phyloP scores from a whole-genome alignment of 2,888 invertebrate species.

The Cephus sareptanus region DNA sequence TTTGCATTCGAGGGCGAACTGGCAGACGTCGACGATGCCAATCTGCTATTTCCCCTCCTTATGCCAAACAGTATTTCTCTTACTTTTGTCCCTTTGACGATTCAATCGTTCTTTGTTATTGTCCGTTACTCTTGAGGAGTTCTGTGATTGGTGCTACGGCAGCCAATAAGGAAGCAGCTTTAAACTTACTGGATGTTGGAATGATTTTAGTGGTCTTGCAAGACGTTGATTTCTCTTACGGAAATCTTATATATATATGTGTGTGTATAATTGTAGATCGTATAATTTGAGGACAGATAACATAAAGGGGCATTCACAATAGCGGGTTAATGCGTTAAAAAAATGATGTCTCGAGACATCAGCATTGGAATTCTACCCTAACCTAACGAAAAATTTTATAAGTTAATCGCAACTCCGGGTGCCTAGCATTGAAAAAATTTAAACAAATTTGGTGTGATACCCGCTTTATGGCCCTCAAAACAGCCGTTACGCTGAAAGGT shows the following conservation, averaged over 20 bases:
- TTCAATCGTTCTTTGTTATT: background rate
- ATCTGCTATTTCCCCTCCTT: background rate
- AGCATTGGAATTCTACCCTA: no score
- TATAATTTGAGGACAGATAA: no score
- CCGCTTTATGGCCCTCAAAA: no score
- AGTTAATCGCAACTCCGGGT: no score
- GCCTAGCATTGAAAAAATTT: no score
- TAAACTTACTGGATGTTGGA: background rate
- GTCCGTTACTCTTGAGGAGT: background rate
- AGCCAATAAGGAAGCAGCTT: background rate
- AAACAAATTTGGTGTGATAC: no score
- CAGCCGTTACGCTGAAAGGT: no score
- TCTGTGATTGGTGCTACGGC: background rate
- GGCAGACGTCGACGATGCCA: background rate
- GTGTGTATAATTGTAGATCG: no score
- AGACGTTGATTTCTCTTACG: background rate
- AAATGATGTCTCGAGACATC: no score
- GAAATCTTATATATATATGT: background rate
- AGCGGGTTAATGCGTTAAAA: no score
- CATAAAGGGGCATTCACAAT: no score
- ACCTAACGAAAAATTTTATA: no score
- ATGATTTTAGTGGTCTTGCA: background rate
- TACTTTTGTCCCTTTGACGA: background rate
- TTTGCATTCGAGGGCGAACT: background rate
- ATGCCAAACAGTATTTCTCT: background rate